These are phyloP conservation scores for Metallyticus violacea DNA, from an alignment of 2,888 invertebrate species.

Conservation along the genomic window DNA sequence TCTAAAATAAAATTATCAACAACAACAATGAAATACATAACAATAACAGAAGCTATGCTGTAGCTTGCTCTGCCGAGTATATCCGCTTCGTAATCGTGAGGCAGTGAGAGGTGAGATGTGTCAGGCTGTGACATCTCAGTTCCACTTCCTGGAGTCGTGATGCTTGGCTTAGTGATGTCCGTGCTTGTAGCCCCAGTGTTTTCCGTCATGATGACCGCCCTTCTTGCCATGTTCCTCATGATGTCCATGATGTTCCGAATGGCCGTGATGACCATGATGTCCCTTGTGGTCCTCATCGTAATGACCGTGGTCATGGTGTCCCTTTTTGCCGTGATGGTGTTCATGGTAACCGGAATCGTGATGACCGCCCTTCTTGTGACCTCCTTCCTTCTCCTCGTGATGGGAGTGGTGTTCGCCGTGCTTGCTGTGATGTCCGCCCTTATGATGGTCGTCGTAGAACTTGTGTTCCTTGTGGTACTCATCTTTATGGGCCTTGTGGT, in stretches of 20 bases:
- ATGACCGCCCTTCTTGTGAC: conserved; percentile 77
- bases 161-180: conserved; percentile 42
- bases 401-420: conserved; percentile 72
- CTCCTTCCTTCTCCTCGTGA: conserved; percentile 78
- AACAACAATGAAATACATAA: not conserved
- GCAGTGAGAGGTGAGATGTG: not conserved
- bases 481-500: conserved; percentile 79
- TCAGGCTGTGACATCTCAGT: not conserved
- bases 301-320: conserved; percentile 75
- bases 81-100: not conserved
- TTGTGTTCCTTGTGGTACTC: conserved; percentile 85
- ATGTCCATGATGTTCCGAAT: conserved; percentile 72
- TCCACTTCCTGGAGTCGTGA: conserved; percentile 15
- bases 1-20: not conserved
- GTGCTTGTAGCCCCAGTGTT: conserved; percentile 65
- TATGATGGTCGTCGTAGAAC: conserved; percentile 82
- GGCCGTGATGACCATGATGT: conserved; percentile 73
- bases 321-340: conserved; percentile 77
- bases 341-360: conserved; percentile 73
- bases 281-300: conserved; percentile 78
- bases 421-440: conserved; percentile 76
- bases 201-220: conserved; percentile 71
- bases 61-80: not conserved
- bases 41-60: not conserved
- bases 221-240: conserved; percentile 76